phyloP scores from a whole-genome alignment of 2,113 vertebrate genomes.

The Zingel zingel region DNA sequence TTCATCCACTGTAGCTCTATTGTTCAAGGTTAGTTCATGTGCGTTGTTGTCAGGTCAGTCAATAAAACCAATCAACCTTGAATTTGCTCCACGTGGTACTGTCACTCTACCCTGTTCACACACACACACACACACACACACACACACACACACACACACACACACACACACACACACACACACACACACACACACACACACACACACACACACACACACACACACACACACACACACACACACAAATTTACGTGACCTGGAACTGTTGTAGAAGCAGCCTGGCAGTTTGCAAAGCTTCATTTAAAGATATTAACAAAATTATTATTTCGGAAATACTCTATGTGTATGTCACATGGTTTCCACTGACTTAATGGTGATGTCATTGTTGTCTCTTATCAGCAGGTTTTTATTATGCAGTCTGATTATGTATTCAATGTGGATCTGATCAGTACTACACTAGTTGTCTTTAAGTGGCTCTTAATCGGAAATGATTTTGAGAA shows the following conservation, averaged over 20 bases:
- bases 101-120: slow-evolving; percentile 3
- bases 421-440: too few species aligned
- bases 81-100: slow-evolving; percentile 21
- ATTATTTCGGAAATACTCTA: not conserved
- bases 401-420: not conserved
- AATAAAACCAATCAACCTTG: slow-evolving; percentile 53
- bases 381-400: not conserved
- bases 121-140: not conserved
- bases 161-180: not conserved
- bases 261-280: not conserved
- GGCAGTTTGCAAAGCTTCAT: not conserved
- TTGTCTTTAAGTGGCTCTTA: not conserved
- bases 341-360: not conserved
- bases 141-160: not conserved
- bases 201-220: not conserved
- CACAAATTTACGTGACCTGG: not conserved
- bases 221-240: slow-evolving; percentile 2
- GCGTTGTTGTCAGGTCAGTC: slow-evolving; percentile 53
- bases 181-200: not conserved
- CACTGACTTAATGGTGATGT: not conserved
- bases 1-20: not conserved
- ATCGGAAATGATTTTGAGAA: not conserved
- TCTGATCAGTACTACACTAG: too few species aligned
- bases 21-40: slow-evolving; percentile 48
- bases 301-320: not conserved